phyloP scores from a whole-genome alignment of 2,113 vertebrate genomes.

The Budorcas taxicolor region DNA sequence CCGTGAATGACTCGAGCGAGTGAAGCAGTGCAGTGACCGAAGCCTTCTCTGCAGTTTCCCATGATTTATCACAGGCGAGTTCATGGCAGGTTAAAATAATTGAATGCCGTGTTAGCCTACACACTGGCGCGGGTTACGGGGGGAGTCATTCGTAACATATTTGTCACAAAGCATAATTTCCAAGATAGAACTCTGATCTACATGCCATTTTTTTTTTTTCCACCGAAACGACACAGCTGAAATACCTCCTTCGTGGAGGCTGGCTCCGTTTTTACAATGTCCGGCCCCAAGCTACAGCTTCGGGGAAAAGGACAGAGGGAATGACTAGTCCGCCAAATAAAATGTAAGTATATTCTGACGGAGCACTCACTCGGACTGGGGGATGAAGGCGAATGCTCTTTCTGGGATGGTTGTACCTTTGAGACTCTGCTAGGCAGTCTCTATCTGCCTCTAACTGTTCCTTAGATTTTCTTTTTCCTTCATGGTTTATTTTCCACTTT shows the following conservation, averaged over 20 bases:
- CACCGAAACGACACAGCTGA: not conserved
- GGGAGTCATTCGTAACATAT: conserved; percentile 75
- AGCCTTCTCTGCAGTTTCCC: conserved; percentile 81
- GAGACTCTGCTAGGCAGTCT: not conserved
- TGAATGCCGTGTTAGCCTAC: conserved; percentile 72
- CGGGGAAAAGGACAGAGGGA: not conserved
- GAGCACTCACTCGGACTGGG: not conserved
- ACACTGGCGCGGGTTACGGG: conserved; percentile 61
- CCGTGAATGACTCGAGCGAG: conserved; percentile 84
- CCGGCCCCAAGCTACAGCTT: not conserved
- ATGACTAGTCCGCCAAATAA: not conserved
- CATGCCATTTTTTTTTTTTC: conserved; percentile 1
- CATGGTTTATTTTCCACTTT: not conserved
- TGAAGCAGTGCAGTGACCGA: conserved; percentile 79
- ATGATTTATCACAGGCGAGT: conserved; percentile 81
- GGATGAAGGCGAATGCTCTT: not conserved
- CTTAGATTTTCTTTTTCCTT: not conserved
- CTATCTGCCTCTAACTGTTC: not conserved
- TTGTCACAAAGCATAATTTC: conserved; percentile 77
- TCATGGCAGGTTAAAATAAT: conserved; percentile 74
- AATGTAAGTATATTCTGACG: conserved; percentile 29
- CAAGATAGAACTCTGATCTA: conserved; percentile 56
- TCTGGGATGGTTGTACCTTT: not conserved
- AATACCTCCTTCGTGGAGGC: not conserved
- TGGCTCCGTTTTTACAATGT: not conserved